Evolutionary conservation across 2,888 invertebrate genomes (phyloP).

Genomic region (Stenolophus ochropezus): DNA sequence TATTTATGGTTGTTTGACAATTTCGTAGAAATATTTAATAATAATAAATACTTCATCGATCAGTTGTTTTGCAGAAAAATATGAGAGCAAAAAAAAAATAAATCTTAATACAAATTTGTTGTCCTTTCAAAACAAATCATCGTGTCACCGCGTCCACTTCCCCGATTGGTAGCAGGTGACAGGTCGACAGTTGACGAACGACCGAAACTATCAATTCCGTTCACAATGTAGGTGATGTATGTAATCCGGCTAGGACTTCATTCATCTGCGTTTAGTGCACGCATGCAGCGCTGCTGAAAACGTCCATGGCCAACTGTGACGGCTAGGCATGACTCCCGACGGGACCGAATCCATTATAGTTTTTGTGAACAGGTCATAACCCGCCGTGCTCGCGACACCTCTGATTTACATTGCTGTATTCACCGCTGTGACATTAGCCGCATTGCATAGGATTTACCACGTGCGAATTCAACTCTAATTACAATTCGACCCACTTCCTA

Average conservation of each 20-base stretch:
- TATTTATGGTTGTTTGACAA: not conserved
- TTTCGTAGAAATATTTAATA: not conserved
- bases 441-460: not conserved
- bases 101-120: not conserved
- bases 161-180: not conserved
- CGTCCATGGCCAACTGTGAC: slow-evolving; percentile 19
- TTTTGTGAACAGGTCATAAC: slow-evolving; percentile 25
- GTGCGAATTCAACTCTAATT: not conserved
- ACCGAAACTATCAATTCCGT: slow-evolving; percentile 8
- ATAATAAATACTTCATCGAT: not conserved
- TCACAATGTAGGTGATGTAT: slow-evolving; percentile 2
- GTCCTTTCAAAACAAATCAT: slow-evolving; percentile 9
- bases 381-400: slow-evolving; percentile 27
- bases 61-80: not conserved
- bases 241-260: not conserved
- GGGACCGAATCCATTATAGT: slow-evolving; percentile 22
- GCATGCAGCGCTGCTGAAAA: slow-evolving; percentile 9
- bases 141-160: not conserved
- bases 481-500: not conserved
- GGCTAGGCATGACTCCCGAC: not conserved
- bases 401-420: slow-evolving; percentile 37
- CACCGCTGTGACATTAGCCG: slow-evolving; percentile 20
- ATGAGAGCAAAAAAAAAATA: not conserved
- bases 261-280: not conserved
- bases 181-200: not conserved